Evolutionary conservation across 1,140 invertebrate species (phyloP), one percentile per base, ranked within the genome.

Genomic region (Acromyrmex echinatior): DNA sequence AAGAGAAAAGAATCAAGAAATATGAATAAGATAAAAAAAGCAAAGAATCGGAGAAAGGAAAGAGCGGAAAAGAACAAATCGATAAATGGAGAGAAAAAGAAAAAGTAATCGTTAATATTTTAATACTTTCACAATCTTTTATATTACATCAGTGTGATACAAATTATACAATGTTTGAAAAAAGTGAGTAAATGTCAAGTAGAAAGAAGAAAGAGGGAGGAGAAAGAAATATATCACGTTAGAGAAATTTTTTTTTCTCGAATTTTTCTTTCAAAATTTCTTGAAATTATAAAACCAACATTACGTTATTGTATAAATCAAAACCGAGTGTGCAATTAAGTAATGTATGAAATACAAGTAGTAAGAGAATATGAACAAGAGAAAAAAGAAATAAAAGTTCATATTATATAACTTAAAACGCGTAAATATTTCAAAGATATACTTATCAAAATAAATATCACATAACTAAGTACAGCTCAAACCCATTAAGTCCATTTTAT

Each of bases 1-100:
- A 66, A 21, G n/a, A 78, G 39, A 74, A 51, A 62, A 35, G 31
- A 90, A 85, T 77, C 62, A 21, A 77, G 86, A 81, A 90, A 65
- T 88, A 56, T 45, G 39, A 45, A 45, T 45, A 18, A 70, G 51
- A 12, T 28, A 39, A 28, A 49, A 66, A 63, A 6, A 70, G 14
- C 9, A 9, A 73, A 49, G 31, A 31, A 31, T 6, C 31, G 31
- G 3, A 31, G 3, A 31, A 76, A 86, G 66, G 28, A 31, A 66
- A 62, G 35, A 86, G n/a, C 66, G 35, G 28, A 56, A n/a, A 2
- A 10, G 4, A 28, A 2, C 9, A 7, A n/a, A 35, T n/a, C 39
- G 12, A 66, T 3, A 71, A 53, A 51, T 10, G 35, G 25, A 71
- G 3, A 31, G 49, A 60, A 10, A 73, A n/a, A 81, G n/a, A 49